A percentile compares a stretch with the other conserved stretches of the same genome.
phyloP scores from a whole-genome alignment of 2,888 invertebrate genomes.

The Atrina japonica region DNA sequence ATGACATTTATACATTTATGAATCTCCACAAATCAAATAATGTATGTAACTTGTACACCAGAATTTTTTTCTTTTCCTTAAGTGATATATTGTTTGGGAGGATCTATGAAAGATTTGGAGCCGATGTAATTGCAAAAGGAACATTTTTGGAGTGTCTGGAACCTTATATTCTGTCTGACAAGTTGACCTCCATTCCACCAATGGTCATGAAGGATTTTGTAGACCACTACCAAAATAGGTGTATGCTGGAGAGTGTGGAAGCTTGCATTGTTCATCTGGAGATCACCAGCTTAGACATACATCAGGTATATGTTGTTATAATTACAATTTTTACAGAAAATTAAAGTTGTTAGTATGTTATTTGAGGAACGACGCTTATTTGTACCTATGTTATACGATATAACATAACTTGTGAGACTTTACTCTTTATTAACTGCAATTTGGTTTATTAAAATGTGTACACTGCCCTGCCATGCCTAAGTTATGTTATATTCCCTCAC shows the following conservation, averaged over 20 bases:
- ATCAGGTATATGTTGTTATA: conserved; percentile 83
- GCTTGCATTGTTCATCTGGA: conserved; percentile 87
- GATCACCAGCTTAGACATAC: conserved; percentile 88
- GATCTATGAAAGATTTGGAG: conserved; percentile 85
- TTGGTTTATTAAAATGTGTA: too few relatives aligned
- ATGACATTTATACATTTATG: too few relatives aligned
- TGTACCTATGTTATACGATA: too few relatives aligned
- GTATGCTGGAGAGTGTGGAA: conserved; percentile 86
- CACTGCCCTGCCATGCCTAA: too few relatives aligned
- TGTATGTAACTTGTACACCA: too few relatives aligned
- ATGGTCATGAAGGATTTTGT: conserved; percentile 88
- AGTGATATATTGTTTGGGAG: conserved; percentile 82
- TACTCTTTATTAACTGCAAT: too few relatives aligned
- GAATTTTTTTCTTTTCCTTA: conserved; percentile 43
- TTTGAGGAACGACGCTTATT: too few relatives aligned
- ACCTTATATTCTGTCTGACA: conserved; percentile 86
- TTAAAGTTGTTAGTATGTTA: too few relatives aligned
- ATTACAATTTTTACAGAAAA: too few relatives aligned
- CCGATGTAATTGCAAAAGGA: conserved; percentile 84
- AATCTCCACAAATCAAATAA: too few relatives aligned
- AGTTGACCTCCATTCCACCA: conserved; percentile 85
- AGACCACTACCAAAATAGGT: conserved; percentile 85
- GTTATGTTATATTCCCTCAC: too few relatives aligned
- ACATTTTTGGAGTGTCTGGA: conserved; percentile 87
- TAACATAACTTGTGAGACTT: too few relatives aligned